phyloP scores from a whole-genome alignment of 2,888 invertebrate species.

The Pachydiplax longipennis region DNA sequence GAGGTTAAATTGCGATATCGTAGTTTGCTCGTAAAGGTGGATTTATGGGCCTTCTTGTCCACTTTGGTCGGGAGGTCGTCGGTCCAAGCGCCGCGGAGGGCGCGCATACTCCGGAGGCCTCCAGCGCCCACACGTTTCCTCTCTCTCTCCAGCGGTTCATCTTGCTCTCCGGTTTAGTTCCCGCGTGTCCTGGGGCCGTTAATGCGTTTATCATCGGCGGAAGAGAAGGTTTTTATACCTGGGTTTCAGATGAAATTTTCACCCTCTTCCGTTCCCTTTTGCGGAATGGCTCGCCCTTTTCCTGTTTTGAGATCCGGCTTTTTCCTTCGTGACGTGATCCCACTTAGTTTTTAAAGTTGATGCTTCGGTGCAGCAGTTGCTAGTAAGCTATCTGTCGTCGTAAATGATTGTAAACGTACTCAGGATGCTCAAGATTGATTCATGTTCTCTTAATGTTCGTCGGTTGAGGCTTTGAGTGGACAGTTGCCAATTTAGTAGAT shows the following conservation, averaged over 20 bases:
- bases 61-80: background rate
- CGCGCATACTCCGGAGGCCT: background rate
- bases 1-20: slow-evolving; percentile 40
- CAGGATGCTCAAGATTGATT: too few species aligned
- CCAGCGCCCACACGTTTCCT: background rate
- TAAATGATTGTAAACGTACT: too few species aligned
- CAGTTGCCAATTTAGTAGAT: too few species aligned
- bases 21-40: slow-evolving; percentile 21
- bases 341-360: too few species aligned
- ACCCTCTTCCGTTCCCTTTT: too few species aligned
- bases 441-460: too few species aligned
- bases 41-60: slow-evolving; percentile 30
- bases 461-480: too few species aligned
- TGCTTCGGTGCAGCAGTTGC: too few species aligned
- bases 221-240: background rate
- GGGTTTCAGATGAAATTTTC: background rate
- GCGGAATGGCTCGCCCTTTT: too few species aligned
- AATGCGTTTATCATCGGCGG: background rate
- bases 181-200: background rate
- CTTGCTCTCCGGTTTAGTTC: background rate
- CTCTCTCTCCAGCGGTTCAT: background rate
- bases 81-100: background rate
- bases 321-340: too few species aligned
- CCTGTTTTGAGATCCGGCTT: too few species aligned
- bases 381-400: too few species aligned